Evolutionary conservation across 92 coral and sea anemone species (phyloP), one percentile per base, ranked within the genome.

Genomic region (Porites lobata): DNA sequence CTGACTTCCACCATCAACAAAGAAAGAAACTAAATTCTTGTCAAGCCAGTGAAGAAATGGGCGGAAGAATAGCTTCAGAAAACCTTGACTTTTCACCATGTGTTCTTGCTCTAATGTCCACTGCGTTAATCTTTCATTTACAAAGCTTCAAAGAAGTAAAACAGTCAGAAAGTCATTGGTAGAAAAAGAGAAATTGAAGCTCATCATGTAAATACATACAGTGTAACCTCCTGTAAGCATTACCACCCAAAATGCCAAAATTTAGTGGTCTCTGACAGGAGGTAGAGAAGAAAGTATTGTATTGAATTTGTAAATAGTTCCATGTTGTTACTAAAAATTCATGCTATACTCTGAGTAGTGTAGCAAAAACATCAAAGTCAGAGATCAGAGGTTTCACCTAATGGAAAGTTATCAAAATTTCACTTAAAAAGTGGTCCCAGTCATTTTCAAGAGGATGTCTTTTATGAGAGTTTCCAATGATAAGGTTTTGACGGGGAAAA

Each of bases 31-130:
- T 19, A 96, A 65, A 77, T 93, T 95, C 75, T 95, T 91, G 90
- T 96, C 99, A 43, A 96, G 77, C 99, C 99, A 96, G 50, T 94
- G 85, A 11, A 96, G 92, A 78, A 96, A 96, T 50, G 98, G 98
- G n/a, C 99, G 81, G 69, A 96, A 93, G 47, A 90, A 91, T 20
- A 96, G 89, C 65, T 96, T 95, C 67, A 92, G 90, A 52, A 90
- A 85, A 77, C 91, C 96, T 69, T 93, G 92, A 29, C 58, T 77
- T 19, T 83, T 75, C 24, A 92, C 87, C 1, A 82, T 79, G 63
- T 87, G 87, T 76, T 88, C 94, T 58, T 96, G 96, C 70, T 92
- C 78, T 17, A 21, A 22, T 50, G 83, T 77, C 94, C 96, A 93
- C 56, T 92, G 89, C 11, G 52, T 81, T 75, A 96, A 86, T 29